Percentiles rank a stretch among this genome's conserved stretches.
Evolutionary conservation across 2,888 invertebrate genomes (phyloP).

Genomic region (Cataglyphis rosenhaueri): DNA sequence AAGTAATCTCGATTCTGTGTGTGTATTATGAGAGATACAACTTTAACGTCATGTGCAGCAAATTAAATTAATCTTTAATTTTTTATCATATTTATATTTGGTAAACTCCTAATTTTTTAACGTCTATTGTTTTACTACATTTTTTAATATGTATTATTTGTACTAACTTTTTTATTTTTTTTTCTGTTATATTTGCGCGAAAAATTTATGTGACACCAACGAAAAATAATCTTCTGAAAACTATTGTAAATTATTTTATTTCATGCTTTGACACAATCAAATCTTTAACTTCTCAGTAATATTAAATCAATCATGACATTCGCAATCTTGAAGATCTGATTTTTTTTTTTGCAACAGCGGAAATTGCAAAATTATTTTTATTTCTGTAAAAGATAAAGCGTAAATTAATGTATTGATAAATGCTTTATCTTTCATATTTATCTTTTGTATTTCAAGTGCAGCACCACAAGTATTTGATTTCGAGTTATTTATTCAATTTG

Average conservation of each 20-base stretch:
- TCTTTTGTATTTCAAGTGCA: background rate
- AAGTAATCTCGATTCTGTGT: background rate
- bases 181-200: background rate
- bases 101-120: background rate
- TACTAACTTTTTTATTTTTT: background rate
- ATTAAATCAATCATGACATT: background rate
- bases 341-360: background rate
- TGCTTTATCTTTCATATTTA: constrained; percentile 1
- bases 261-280: background rate
- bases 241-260: background rate
- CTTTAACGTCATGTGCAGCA: background rate
- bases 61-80: background rate
- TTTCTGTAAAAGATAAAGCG: background rate
- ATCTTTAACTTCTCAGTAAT: background rate
- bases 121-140: background rate
- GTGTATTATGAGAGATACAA: background rate
- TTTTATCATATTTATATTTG: background rate
- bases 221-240: background rate
- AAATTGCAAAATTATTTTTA: background rate
- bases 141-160: background rate
- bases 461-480: background rate
- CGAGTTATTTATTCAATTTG: constrained; percentile 21
- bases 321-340: background rate
- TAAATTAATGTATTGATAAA: constrained; percentile 19
- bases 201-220: background rate